Percentiles rank a stretch among this genome's conserved stretches.
These are phyloP conservation scores for Eupithecia inturbata DNA, from an alignment of 2,888 invertebrate species.

Conservation along the genomic window DNA sequence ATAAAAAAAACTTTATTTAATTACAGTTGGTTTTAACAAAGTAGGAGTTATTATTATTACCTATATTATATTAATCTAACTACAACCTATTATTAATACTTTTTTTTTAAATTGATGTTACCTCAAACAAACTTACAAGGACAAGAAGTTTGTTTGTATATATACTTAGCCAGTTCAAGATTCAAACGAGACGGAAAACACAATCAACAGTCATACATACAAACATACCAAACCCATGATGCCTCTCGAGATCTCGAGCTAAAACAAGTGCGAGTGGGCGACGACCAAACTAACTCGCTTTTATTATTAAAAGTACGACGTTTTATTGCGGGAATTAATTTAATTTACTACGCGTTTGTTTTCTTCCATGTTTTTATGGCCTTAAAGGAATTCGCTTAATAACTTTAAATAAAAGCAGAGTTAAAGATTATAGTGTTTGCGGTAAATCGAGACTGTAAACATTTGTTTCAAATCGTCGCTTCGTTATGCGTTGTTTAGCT, in stretches of 20 bases:
- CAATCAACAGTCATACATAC: neutral
- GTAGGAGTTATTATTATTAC: no score
- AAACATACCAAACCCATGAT: neutral
- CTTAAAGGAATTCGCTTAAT: conserved; percentile 8
- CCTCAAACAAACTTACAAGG: neutral
- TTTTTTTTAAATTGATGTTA: neutral
- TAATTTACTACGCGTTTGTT: conserved; percentile 34
- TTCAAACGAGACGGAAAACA: neutral
- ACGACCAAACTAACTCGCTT: conserved; percentile 43
- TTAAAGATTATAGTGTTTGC: neutral
- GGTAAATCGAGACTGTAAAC: neutral
- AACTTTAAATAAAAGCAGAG: neutral
- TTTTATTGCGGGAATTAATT: conserved; percentile 44
- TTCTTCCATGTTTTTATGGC: conserved; percentile 13
- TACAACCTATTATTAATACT: no score
- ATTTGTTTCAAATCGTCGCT: neutral
- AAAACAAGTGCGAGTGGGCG: conserved; percentile 53
- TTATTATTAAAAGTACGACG: conserved; percentile 33
- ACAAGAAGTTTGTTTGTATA: neutral
- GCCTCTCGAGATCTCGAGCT: neutral
- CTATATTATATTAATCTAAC: no score
- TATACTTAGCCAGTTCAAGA: neutral
- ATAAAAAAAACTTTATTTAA: no score
- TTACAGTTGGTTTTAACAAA: no score
- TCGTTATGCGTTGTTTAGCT: no score